Base-by-base conservation (phyloP, 2,888 invertebrate genomes). In the Pandemis corylana region DNA sequence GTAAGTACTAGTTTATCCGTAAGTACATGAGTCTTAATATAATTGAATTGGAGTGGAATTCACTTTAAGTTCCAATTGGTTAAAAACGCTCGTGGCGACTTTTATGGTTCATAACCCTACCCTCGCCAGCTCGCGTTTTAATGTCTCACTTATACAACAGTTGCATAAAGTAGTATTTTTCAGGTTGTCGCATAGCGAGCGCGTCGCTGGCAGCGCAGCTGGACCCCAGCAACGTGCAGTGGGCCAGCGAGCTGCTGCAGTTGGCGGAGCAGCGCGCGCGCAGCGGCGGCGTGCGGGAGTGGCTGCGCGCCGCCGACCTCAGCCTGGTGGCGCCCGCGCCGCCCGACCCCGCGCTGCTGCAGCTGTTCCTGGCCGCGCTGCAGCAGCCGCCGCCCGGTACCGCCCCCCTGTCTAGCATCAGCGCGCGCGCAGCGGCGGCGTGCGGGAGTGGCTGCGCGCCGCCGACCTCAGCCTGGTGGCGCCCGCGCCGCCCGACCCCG, bases 161-260 rank as follows among this genome's bases (percentile, higher is more conserved):
- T 36, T 36, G 28, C 28, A 36, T 36, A 36, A 36, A 36, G 28
- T 36, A 36, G 20, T 7, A 51, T 49, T 12, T 72, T 66, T 6
- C 80, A 93, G 94, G 88, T 42, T 90, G 89, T 77, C 82, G 93
- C 75, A 84, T 90, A 59, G 80, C 85, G 1, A 79, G 82, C 59
- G 88, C 85, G 0, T 78, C 81, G 0, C 80, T 94, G 13, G 94
- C 94, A 0, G 85, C 87, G 1, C 85, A 89, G 44, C 79, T 94
- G 53, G 91, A 92, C 65, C 88, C 90, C 0, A 79, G 80, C 0
- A 89, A 92, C 76, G 77, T 92, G 13, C 81, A 85, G 12, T 94
- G 94, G 94, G 92, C 93, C 1, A 86, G 87, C 0, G 90, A 93
- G 78, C 79, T 93, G 7, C 85, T 93, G 89, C 89, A 90, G 63